Evolutionary conservation across 2,888 invertebrate genomes (phyloP), one percentile per base, ranked within the genome.

Genomic region (Ramazzottius varieornatus): DNA sequence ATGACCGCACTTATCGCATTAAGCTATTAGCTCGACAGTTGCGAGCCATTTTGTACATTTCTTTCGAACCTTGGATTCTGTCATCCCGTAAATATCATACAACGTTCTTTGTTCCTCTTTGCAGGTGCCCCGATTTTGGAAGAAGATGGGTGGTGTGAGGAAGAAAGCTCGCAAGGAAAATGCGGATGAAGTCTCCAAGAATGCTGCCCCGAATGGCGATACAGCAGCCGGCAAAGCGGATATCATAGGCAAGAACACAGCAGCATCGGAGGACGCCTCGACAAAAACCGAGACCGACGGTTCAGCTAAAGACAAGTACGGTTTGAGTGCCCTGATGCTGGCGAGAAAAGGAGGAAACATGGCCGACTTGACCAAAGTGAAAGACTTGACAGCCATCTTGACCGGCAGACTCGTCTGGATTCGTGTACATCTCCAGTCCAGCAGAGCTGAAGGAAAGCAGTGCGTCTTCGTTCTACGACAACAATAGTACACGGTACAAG

Each of bases 381-480:
- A 78, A 67, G 76, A 81, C 32, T 72, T 83, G n/a, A n/a, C 77
- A 46, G 73, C 77, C 32, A 73, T 73, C 4, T 67, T 79, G 32
- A 78, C 79, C 32, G 80, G 80, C 63, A 73, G 81, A 70, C 74
- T 74, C 68, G 78, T 86, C 13, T 86, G 85, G 85, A 76, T 86
- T 1, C 78, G 86, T 69, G 94, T 88, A 4, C 84, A 96, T 63
- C 81, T 98, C 1, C 94, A 96, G 73, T 89, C 89, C 0, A 86
- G 88, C 32, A 81, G 96, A 54, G 86, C 88, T 0, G 92, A 92
- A 80, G 83, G 82, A 79, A 98, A 94, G 76, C 94, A 93, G 76
- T 94, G 96, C 76, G 99, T 98, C 76, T 83, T 92, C 24, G 89
- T 96, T 63, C 75, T 99, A 1, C 82, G 98, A 33, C 90, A 94